Base-by-base conservation (phyloP, 2,888 invertebrate species). In the Seira sanloemensis region DNA sequence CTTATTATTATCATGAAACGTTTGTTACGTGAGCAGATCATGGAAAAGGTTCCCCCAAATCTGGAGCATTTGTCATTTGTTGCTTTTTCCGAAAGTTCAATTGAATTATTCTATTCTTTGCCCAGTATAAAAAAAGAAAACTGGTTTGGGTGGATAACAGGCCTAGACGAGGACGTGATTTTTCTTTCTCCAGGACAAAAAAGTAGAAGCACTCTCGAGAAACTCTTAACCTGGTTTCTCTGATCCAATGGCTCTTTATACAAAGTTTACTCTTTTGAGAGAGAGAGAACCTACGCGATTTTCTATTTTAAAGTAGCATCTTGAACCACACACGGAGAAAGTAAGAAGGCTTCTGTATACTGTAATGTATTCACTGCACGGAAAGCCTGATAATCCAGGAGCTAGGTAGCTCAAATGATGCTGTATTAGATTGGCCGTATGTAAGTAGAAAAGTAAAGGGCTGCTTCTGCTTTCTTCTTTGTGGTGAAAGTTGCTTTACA, bases 311-410 rank as follows among this genome's bases (percentile, higher is more conserved):
- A 23, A 37, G 12, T 12, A 37, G 62, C 62, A 62, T 62, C 62
- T 21, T 62, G n/a, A n/a, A n/a, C n/a, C n/a, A n/a, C n/a, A n/a
- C n/a, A n/a, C n/a, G n/a, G 2, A 62, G 23, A 62, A n/a, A 58
- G 58, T 37, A 37, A 37, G 37, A 37, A 37, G 37, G 37, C 58
- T 62, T 62, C 62, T 21, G 4, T 62, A n/a, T n/a, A n/a, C 18
- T 19, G n/a, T 37, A 37, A 37, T 46, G 54, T 50, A 72, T 72
- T 72, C 72, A 21, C 50, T 1, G 24, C 72, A 72, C 72, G 72
- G n/a, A 50, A 72, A 62, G 1, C 21, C 46, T 72, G 72, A 37
- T 72, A 72, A 72, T 72, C 72, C n/a, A n/a, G n/a, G 50, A 7
- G 16, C 50, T 50, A n/a, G n/a, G n/a, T n/a, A n/a, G 50, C 50